Conservation (phyloP, 2,888 invertebrate genomes). For the Pogonocherus hispidulus region DNA sequence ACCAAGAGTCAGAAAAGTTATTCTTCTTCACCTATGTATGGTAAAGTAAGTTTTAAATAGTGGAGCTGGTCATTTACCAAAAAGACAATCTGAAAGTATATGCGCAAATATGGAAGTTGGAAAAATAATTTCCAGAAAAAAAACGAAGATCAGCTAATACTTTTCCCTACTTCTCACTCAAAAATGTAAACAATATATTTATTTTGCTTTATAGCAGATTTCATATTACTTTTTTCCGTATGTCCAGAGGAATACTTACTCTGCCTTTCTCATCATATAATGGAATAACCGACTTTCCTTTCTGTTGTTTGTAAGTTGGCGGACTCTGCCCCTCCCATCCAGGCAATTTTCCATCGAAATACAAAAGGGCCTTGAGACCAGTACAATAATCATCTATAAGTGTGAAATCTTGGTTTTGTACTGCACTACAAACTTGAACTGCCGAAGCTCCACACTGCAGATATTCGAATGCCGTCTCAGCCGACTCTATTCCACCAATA, state of each 20-base stretch:
- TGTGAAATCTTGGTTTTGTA: conserved; percentile 99
- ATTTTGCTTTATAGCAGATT: no score
- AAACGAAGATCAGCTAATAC: no score
- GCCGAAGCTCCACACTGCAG: conserved; percentile 93
- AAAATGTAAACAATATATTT: no score
- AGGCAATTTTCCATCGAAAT: conserved; percentile 79
- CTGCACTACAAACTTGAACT: conserved; percentile 94
- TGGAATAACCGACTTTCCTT: conserved; percentile 87
- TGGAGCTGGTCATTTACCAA: no score
- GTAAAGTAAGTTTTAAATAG: no score
- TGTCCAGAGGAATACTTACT: conserved; percentile 11
- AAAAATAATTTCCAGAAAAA: no score
- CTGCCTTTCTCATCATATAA: conserved; percentile 72
- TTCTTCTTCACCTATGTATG: no score
- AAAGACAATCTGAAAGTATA: no score
- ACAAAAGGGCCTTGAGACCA: conserved; percentile 89
- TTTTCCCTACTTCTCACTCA: no score
- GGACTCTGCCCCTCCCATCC: conserved; percentile 97
- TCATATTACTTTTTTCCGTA: neutral
- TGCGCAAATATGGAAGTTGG: no score
- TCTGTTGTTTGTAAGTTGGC: conserved; percentile 90
- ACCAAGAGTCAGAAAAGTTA: no score
- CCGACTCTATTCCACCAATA: conserved; percentile 97
- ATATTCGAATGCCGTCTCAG: conserved; percentile 95
- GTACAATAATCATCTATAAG: conserved; percentile 94